These are phyloP conservation scores for Magallana nippona DNA, from an alignment of 2,888 invertebrate species.

Conservation along the genomic window DNA sequence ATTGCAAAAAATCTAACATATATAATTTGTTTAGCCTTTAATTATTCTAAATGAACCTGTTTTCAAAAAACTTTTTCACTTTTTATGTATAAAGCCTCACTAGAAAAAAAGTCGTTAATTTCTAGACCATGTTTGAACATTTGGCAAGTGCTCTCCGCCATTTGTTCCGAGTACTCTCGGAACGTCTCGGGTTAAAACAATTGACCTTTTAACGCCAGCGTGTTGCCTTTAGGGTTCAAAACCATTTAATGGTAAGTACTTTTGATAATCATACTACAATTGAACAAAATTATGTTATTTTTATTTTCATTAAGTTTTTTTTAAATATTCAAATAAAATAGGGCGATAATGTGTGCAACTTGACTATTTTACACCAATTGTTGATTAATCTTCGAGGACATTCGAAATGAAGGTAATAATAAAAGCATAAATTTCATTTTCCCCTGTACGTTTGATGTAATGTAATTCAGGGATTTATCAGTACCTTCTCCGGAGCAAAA, in stretches of 20 bases:
- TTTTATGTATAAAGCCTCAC: too few species aligned
- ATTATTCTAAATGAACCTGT: too few species aligned
- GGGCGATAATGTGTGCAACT: not conserved
- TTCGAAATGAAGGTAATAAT: not conserved
- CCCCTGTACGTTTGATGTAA: too few species aligned
- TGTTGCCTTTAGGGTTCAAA: too few species aligned
- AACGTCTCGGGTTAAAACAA: not conserved
- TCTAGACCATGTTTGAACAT: too few species aligned
- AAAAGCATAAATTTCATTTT: too few species aligned
- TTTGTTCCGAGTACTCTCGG: not conserved
- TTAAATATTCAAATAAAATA: not conserved
- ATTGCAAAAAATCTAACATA: too few species aligned
- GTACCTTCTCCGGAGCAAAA: too few species aligned
- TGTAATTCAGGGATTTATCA: too few species aligned
- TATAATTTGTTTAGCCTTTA: too few species aligned
- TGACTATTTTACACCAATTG: not conserved
- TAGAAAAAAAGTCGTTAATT: too few species aligned
- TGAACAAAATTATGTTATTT: not conserved
- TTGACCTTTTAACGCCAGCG: not conserved
- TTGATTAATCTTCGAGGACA: not conserved
- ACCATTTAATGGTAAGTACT: not conserved
- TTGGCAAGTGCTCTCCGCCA: conserved; percentile 1
- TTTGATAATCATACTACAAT: not conserved
- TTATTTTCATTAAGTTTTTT: not conserved
- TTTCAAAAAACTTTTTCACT: too few species aligned